Base-by-base conservation (phyloP, 2,113 vertebrate species). In the Neoarius graeffei region DNA sequence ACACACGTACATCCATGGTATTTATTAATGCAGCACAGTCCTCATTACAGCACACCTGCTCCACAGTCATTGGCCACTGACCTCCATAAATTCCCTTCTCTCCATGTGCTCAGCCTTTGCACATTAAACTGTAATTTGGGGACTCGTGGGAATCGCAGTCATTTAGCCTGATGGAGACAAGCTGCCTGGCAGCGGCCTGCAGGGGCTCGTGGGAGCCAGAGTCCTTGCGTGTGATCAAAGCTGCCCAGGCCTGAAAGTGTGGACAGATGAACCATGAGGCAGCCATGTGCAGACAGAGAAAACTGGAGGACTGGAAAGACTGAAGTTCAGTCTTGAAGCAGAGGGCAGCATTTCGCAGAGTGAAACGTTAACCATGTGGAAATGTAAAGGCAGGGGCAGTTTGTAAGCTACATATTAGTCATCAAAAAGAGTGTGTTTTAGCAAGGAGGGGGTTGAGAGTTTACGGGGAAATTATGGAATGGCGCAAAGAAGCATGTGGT, bases 331-430 rank as follows among this genome's bases (percentile, higher is more conserved):
- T 83, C 85, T 86, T 56, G 86, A 84, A 74, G n/a, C n/a, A 77
- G 19, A 85, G 74, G 42, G 54, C 42, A 11, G 20, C 52, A 48
- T 62, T 73, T 87, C 64, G 35, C 89, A 67, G 88, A 91, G 89
- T 82, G 91, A 93, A 94, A 93, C 91, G 87, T 90, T 87, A 80
- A 90, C 86, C 92, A 93, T 88, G 87, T 89, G 92, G 87, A 87
- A 83, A 74, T 85, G 87, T 87, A 67, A 89, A 85, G 88, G 83
- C 54, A 69, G 87, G 90, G 83, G 76, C 88, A 87, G 87, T 90
- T 81, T 87, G 83, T 90, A 93, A 92, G 91, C 92, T 93, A 88
- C 69, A 93, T 91, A 94, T 92, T 91, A 94, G 91, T 90, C 92
- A 91, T 93, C 88, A 93, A 92, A 93, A 90, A 90, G 92, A 91